These are phyloP conservation scores for Charanyca ferruginea DNA, from an alignment of 2,888 invertebrate species.

Conservation along the genomic window DNA sequence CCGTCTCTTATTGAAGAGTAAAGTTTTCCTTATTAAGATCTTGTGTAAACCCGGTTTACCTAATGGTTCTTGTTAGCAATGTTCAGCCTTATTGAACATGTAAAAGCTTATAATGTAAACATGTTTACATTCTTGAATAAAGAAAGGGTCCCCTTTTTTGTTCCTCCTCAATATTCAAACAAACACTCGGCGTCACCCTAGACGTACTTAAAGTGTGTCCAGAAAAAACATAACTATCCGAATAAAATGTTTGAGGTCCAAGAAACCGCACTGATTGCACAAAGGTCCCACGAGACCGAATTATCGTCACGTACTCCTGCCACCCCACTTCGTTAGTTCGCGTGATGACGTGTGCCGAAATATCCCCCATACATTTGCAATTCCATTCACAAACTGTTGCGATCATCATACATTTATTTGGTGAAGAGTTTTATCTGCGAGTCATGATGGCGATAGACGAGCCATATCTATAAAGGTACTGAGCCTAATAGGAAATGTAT, in stretches of 20 bases:
- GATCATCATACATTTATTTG: conserved; percentile 56
- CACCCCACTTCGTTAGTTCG: conserved; percentile 85
- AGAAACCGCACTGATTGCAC: conserved; percentile 90
- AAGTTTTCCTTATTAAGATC: conserved; percentile 53
- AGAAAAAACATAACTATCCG: conserved; percentile 72
- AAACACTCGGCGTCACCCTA: conserved; percentile 22
- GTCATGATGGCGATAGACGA: conserved; percentile 4
- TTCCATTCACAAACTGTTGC: conserved; percentile 63
- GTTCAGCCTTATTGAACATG: conserved; percentile 6
- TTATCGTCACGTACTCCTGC: conserved; percentile 85
- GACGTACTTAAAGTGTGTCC: conserved; percentile 45
- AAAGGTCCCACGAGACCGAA: conserved; percentile 87
- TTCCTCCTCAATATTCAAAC: conserved; percentile 23
- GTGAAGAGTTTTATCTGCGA: conserved; percentile 26
- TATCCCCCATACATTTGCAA: conserved; percentile 64
- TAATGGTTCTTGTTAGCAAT: conserved; percentile 5
- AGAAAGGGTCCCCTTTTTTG: conserved; percentile 22
- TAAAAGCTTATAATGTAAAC: background rate
- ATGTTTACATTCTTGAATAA: too few species aligned
- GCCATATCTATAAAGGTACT: background rate
- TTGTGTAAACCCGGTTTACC: conserved; percentile 20
- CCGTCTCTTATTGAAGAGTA: conserved; percentile 46
- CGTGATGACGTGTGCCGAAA: conserved; percentile 68
- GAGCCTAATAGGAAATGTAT: background rate
- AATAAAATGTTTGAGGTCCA: conserved; percentile 78